A percentile compares a stretch with the other conserved stretches of the same genome.
Evolutionary conservation across 1,140 invertebrate species (phyloP).

Genomic region (Ephestia elutella): DNA sequence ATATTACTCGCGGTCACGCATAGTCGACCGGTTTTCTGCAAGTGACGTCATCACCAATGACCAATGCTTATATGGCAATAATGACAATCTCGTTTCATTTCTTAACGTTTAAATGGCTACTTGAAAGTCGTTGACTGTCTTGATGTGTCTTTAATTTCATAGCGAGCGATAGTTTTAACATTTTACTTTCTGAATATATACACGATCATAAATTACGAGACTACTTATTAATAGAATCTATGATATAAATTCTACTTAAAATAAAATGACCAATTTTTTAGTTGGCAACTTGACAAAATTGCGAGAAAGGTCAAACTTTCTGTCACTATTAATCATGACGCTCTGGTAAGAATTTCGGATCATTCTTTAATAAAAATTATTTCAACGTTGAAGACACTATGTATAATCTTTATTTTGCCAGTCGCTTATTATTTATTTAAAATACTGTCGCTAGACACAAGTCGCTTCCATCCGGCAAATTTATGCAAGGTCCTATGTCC

Average conservation of each 20-base stretch:
- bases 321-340: not conserved
- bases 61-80: conserved; percentile 31
- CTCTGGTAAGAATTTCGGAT: not conserved
- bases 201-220: not conserved
- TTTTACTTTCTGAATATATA: not conserved
- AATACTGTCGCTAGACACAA: not conserved
- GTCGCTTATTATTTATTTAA: not conserved
- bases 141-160: not conserved
- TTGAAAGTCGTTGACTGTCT: not conserved
- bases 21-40: conserved; percentile 56
- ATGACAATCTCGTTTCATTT: not conserved
- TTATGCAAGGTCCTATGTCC: too few relatives aligned
- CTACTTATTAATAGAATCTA: not conserved
- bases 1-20: conserved; percentile 44
- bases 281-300: not conserved
- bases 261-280: not conserved
- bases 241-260: not conserved
- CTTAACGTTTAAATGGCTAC: not conserved
- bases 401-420: too few relatives aligned
- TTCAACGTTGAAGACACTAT: too few relatives aligned
- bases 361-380: too few relatives aligned
- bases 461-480: too few relatives aligned
- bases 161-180: not conserved
- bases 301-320: not conserved
- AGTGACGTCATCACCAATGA: conserved; percentile 47